These are phyloP conservation scores for Ooceraea biroi DNA, from an alignment of 1,140 invertebrate genomes.

Conservation along the genomic window DNA sequence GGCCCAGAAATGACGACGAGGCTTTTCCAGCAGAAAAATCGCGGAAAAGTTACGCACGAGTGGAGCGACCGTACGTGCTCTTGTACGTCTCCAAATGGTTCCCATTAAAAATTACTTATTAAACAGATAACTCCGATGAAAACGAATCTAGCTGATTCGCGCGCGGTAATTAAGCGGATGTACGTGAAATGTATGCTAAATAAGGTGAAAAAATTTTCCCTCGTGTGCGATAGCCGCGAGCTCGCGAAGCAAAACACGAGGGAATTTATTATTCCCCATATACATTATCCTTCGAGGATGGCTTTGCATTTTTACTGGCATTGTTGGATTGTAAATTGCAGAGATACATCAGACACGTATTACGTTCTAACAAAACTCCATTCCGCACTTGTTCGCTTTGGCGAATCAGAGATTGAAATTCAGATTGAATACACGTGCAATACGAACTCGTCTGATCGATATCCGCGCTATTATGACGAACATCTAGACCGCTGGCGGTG, in stretches of 20 bases:
- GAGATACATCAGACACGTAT: not conserved
- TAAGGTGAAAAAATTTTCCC: not conserved
- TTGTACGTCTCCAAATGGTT: not conserved
- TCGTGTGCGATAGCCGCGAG: not conserved
- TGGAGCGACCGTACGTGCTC: not conserved
- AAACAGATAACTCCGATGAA: conserved; percentile 34
- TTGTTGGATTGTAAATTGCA: not conserved
- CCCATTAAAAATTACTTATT: conserved; percentile 1
- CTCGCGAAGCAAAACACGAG: not conserved
- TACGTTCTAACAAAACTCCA: conserved; percentile 24
- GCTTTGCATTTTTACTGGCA: not conserved
- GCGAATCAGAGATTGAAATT: conserved; percentile 49
- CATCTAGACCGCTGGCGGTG: conserved; percentile 12
- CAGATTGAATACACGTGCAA: conserved; percentile 30
- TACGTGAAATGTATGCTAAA: conserved; percentile 1
- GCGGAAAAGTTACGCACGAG: not conserved
- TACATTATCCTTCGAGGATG: not conserved
- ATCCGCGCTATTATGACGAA: conserved; percentile 37
- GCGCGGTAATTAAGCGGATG: conserved; percentile 27
- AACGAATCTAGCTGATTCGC: conserved; percentile 19
- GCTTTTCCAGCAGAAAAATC: not conserved
- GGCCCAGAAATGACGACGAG: conserved; percentile 6
- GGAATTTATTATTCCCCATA: not conserved
- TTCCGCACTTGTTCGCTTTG: conserved; percentile 13
- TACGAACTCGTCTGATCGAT: conserved; percentile 41